Evolutionary conservation across 1,140 invertebrate species (phyloP).

Genomic region (Nasonia vitripennis): DNA sequence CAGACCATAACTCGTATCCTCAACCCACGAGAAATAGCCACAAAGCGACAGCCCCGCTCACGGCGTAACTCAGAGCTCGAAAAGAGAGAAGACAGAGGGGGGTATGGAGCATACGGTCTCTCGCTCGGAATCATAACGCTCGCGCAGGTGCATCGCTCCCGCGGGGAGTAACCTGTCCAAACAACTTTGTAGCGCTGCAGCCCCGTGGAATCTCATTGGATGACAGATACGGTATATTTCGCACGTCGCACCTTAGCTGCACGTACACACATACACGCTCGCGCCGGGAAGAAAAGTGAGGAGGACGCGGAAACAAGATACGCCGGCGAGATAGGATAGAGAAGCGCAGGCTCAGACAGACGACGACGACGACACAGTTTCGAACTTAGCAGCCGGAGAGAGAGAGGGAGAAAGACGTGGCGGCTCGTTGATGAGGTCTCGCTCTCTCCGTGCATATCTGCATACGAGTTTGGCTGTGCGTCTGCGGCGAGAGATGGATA

Average conservation of each 20-base stretch:
- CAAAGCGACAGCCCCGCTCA: neutral
- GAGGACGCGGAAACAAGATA: conserved; percentile 42
- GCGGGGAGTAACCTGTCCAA: conserved; percentile 63
- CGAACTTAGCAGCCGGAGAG: conserved; percentile 53
- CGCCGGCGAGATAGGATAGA: conserved; percentile 33
- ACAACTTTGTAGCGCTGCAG: conserved; percentile 63
- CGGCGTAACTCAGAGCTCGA: neutral
- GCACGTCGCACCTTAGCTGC: conserved; percentile 52
- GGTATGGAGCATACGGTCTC: neutral
- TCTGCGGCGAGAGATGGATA: conserved; percentile 28
- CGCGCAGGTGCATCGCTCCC: conserved; percentile 58
- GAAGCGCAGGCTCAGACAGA: conserved; percentile 51
- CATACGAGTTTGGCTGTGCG: neutral
- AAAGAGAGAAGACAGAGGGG: neutral
- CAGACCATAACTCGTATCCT: neutral
- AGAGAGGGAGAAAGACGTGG: neutral
- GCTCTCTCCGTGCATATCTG: neutral
- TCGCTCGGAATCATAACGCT: conserved; percentile 61
- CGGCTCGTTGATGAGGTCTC: neutral
- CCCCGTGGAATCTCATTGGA: conserved; percentile 63
- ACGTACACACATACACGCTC: neutral
- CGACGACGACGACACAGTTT: conserved; percentile 57
- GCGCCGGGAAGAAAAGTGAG: neutral
- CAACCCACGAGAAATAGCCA: neutral
- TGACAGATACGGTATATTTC: conserved; percentile 63